Base-by-base conservation (phyloP, 2,797 vertebrate species). In the Capromys pilorides region DNA sequence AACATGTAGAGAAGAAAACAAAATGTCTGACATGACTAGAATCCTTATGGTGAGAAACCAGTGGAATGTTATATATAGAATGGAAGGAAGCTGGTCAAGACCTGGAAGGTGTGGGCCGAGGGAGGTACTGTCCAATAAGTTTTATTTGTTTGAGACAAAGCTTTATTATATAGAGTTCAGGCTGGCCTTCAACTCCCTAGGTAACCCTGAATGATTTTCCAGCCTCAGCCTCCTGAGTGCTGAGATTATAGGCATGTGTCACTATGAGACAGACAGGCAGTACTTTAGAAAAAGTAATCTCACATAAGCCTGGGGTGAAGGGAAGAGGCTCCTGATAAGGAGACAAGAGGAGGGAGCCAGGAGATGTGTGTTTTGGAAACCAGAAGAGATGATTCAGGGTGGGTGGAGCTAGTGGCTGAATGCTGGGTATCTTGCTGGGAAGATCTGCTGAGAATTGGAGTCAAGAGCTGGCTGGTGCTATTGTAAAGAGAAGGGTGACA, bases 261-360 rank as follows among this genome's bases (percentile, higher is more conserved):
- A 77, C 41, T 6, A 49, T 14, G 13, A 12, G 2, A 21, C 5
- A 1, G 7, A 77, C 61, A 41, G 54, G 62, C 24, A 59, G n/a
- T 75, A 24, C 41, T 92, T 90, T 64, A 82, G 79, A 66, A 90
- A 84, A 92, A 85, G 24, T 28, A 81, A 61, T 61, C 31, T 95
- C 54, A 89, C 28, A 18, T 28, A n/a, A 64, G 67, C 88, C 82
- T 80, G 14, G 45, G 6, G 13, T n/a, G 41, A 59, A 84, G 61
- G 62, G 67, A 45, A 80, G 41, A 83, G 13, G 14, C 12, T 69
- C 54, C 24, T 39, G 13, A 78, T 45, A 85, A 88, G 73, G 62
- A 86, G 64, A 73, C 36, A 90, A 45, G 4, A 45, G 9, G 54
- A 45, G 7, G 49, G 33, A 71, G 26, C 75, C 54, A 18, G 62